Evolutionary conservation across 1,140 invertebrate species (phyloP), one percentile per base, ranked within the genome.

Genomic region (Drosophila obscura): DNA sequence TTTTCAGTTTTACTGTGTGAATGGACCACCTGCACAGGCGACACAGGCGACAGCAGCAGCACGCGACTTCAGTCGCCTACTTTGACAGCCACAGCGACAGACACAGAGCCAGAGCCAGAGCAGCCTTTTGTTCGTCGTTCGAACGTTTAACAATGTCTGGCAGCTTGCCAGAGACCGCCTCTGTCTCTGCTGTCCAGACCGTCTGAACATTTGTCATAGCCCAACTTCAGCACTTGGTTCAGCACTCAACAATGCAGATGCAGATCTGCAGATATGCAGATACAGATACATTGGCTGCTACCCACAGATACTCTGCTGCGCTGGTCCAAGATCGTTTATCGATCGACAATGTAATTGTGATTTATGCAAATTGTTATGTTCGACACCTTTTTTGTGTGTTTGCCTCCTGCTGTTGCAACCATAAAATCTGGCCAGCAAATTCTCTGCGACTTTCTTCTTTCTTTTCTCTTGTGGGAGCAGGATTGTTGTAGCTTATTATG

Each of bases 301-400:
- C 63, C 49, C 19, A 65, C 50, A 53, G 31, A 53, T 53, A 35
- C 51, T 11, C 19, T 1, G 19, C 19, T 31, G 22, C 67, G 41
- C 71, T 65, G 65, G 44, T 69, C 60, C 60, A 65, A 3, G 83
- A 85, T 85, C 82, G 78, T 63, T 73, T 73, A 87, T 87, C 82
- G 79, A 79, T 81, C 79, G 82, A 83, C 83, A 83, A 71, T 68
- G 79, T 88, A 87, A 87, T 87, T 87, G 82, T 88, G 84, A 87
- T 88, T 87, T 87, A 87, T 87, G 82, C 79, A 87, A 88, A 87
- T 88, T 82, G 50, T 48, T 52, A 28, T 60, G 57, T 44, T 82
- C 71, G 67, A 87, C 82, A 83, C 82, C 75, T 88, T 73, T 50
- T 57, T 26, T 58, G 35, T 51, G n/a, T 35, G 19, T 6, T 67